Percentiles rank a stretch among this genome's conserved stretches.
phyloP scores from a whole-genome alignment of 2,888 invertebrate species.

The Boloria selene region DNA sequence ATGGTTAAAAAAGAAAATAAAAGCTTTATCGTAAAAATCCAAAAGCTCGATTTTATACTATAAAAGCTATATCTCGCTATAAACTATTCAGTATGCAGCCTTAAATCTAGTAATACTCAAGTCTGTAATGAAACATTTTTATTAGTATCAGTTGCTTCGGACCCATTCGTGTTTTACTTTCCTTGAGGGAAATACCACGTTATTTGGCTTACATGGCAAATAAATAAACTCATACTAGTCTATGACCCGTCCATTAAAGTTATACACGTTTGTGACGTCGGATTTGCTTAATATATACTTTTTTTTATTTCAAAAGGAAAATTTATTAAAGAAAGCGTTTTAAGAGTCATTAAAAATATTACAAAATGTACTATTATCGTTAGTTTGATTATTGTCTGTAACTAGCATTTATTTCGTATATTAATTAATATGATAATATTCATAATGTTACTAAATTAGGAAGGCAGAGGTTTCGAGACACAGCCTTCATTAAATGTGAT shows the following conservation, averaged over 20 bases:
- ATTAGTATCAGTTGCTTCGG: conserved; percentile 28
- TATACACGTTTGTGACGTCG: not conserved
- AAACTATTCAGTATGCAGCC: not conserved
- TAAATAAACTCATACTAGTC: conserved; percentile 19
- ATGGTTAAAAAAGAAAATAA: too few relatives aligned
- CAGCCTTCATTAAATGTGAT: too few relatives aligned
- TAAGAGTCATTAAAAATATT: too few relatives aligned
- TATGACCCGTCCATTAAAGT: not conserved
- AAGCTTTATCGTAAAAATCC: too few relatives aligned
- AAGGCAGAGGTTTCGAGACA: too few relatives aligned
- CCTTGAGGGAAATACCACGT: conserved; percentile 31
- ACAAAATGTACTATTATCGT: too few relatives aligned
- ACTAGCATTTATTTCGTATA: too few relatives aligned
- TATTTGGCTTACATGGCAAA: conserved; percentile 18
- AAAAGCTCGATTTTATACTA: too few relatives aligned
- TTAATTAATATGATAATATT: too few relatives aligned
- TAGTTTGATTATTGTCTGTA: too few relatives aligned
- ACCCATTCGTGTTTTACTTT: conserved; percentile 28
- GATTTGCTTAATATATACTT: not conserved
- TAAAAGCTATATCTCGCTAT: not conserved
- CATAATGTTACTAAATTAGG: too few relatives aligned
- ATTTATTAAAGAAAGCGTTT: too few relatives aligned
- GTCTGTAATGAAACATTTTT: conserved; percentile 36
- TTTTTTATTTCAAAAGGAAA: not conserved
- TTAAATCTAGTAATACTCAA: conserved; percentile 26